These are phyloP conservation scores for Grapholita molesta DNA, from an alignment of 1,140 invertebrate genomes.

Conservation along the genomic window DNA sequence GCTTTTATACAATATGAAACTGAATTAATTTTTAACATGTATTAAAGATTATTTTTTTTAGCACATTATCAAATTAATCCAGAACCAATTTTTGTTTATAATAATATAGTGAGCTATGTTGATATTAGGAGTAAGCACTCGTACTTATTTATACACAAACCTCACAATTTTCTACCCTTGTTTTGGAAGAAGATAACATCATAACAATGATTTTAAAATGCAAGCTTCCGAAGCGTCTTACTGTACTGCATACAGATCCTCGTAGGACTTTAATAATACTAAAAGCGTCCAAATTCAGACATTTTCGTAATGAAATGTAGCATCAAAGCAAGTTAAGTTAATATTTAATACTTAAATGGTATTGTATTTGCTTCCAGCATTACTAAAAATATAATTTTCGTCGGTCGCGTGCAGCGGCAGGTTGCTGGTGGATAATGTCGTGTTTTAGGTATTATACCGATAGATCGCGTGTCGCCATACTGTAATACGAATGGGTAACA, in stretches of 20 bases:
- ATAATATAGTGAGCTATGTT: too few relatives aligned
- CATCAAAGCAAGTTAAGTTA: background rate
- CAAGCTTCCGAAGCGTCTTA: background rate
- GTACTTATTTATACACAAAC: too few relatives aligned
- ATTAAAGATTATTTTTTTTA: too few relatives aligned
- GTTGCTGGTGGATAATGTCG: slow-evolving; percentile 41
- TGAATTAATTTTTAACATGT: too few relatives aligned
- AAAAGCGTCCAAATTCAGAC: background rate
- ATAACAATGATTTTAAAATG: background rate
- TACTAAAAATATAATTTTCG: slow-evolving; percentile 49
- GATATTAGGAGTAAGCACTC: too few relatives aligned
- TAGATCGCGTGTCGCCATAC: slow-evolving; percentile 64
- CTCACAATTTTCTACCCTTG: background rate
- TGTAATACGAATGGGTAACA: slow-evolving; percentile 63
- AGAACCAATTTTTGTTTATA: too few relatives aligned
- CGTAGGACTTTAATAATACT: background rate
- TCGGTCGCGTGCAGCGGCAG: slow-evolving; percentile 48
- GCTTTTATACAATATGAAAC: too few relatives aligned
- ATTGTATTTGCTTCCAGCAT: slow-evolving; percentile 15
- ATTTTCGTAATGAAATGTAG: background rate
- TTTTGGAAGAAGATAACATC: background rate
- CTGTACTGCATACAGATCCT: background rate
- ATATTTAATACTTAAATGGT: background rate
- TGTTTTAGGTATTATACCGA: slow-evolving; percentile 53
- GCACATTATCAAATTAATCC: too few relatives aligned